Conservation (phyloP, 1,140 invertebrate species). For the Phymorhynchus buccinoides region DNA sequence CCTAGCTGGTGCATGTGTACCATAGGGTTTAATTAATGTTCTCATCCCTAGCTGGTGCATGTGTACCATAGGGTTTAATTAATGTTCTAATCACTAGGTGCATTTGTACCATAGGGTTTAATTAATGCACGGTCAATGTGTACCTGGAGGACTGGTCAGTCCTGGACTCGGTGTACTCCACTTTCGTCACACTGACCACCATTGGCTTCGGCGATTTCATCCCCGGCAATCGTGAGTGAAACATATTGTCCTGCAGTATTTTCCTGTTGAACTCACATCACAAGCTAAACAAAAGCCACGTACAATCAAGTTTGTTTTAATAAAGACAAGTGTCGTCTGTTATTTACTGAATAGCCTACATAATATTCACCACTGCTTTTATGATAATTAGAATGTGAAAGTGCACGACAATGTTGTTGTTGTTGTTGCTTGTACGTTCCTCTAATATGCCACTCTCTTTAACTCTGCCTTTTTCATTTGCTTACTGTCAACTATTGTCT, state of each 20-base stretch:
- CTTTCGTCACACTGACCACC: slow-evolving; percentile 84
- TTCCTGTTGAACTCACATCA: neutral
- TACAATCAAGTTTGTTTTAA: neutral
- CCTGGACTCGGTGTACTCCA: slow-evolving; percentile 92
- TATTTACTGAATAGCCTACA: neutral
- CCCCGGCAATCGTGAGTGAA: slow-evolving; percentile 77
- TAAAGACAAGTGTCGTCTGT: neutral
- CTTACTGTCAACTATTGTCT: no score
- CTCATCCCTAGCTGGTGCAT: no score
- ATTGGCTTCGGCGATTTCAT: slow-evolving; percentile 96
- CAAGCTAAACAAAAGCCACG: no score
- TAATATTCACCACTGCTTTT: neutral
- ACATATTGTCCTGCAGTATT: neutral
- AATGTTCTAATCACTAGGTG: no score
- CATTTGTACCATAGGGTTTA: no score
- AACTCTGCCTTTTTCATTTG: no score
- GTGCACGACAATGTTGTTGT: neutral
- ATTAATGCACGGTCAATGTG: slow-evolving; percentile 79
- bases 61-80: no score
- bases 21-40: no score
- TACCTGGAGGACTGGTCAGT: slow-evolving; percentile 86
- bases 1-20: no score
- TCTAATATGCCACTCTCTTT: no score
- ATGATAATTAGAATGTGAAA: neutral
- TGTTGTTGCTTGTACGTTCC: no score